phyloP scores from a whole-genome alignment of 1,140 invertebrate species.

The Halictus rubicundus region DNA sequence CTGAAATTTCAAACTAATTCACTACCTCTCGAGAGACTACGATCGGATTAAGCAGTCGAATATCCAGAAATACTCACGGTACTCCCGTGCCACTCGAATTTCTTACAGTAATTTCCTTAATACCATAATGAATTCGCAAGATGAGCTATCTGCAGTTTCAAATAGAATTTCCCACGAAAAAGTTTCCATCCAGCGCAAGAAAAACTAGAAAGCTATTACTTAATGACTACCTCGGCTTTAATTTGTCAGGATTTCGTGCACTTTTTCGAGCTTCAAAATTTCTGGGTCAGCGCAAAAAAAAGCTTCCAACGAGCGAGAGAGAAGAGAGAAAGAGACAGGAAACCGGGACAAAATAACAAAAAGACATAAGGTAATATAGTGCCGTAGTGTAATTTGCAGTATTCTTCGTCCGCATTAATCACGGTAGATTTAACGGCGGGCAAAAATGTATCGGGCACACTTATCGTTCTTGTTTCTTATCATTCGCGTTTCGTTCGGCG shows the following conservation, averaged over 20 bases:
- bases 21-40: too few relatives aligned
- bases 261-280: constrained; percentile 35
- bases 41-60: neutral
- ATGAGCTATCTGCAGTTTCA: neutral
- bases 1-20: too few relatives aligned
- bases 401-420: constrained; percentile 42
- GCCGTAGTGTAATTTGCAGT: constrained; percentile 27
- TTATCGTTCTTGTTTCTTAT: constrained; percentile 36
- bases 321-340: neutral
- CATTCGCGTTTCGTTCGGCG: constrained; percentile 26
- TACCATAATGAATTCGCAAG: neutral
- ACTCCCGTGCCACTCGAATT: neutral
- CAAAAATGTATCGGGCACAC: constrained; percentile 32
- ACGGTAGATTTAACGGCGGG: constrained; percentile 36
- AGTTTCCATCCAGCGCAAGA: neutral
- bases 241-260: constrained; percentile 38
- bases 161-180: neutral
- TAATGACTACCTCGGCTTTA: constrained; percentile 35
- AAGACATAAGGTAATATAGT: constrained; percentile 37
- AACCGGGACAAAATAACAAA: constrained; percentile 15
- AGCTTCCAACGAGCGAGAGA: neutral
- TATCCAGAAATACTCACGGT: neutral
- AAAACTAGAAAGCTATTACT: constrained; percentile 34
- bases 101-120: constrained; percentile 28
- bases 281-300: constrained; percentile 41